Percentiles rank a stretch among this genome's conserved stretches.
Evolutionary conservation across 2,797 vertebrate genomes (phyloP).

Genomic region (Taeniopygia guttata): DNA sequence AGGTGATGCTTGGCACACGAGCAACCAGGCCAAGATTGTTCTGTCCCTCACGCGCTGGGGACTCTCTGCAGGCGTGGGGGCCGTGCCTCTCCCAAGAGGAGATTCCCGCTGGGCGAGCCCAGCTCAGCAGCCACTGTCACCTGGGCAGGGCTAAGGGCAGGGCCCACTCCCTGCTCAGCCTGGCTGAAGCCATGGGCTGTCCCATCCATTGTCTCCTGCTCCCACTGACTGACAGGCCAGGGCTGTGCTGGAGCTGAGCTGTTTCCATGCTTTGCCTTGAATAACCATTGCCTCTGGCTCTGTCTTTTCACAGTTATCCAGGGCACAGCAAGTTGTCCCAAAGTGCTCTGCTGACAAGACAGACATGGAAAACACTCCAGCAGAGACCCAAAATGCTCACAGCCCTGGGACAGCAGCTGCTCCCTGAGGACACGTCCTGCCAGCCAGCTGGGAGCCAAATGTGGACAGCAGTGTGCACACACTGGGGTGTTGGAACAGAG

Average conservation of each 20-base stretch:
- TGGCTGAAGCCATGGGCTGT: not conserved
- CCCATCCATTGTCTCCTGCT: not conserved
- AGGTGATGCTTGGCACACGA: not conserved
- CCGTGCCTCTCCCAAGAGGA: not conserved
- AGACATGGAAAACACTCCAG: not conserved
- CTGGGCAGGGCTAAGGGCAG: not conserved
- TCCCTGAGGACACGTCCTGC: not conserved
- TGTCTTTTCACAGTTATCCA: not conserved
- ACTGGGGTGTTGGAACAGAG: not conserved
- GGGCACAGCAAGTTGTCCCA: not conserved
- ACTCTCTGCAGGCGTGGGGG: not conserved
- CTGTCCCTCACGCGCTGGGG: not conserved
- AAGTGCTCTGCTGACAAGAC: not conserved
- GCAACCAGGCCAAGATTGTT: not conserved
- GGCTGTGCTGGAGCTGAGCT: not conserved
- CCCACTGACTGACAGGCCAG: not conserved
- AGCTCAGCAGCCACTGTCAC: not conserved
- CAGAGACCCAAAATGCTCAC: not conserved
- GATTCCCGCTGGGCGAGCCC: not conserved
- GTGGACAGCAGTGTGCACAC: not conserved
- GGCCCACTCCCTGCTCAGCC: not conserved
- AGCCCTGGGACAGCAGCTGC: not conserved
- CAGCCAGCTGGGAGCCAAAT: slow-evolving; percentile 7
- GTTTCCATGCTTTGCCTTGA: not conserved
- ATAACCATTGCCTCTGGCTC: not conserved